Conservation (phyloP, 53 echinoderm and acorn worm species). For the Henricia sp. region DNA sequence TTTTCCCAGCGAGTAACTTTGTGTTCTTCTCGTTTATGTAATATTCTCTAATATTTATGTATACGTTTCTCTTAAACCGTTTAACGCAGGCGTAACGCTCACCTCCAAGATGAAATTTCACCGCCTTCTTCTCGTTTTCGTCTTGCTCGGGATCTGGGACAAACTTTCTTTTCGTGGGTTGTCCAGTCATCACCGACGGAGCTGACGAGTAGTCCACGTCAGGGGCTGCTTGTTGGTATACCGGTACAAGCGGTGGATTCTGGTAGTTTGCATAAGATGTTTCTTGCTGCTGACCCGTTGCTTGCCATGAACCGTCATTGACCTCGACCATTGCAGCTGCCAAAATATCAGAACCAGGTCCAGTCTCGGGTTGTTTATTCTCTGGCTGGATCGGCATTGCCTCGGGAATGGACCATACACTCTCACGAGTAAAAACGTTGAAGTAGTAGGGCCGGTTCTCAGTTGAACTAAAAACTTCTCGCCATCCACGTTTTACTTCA, state of each 20-base stretch:
- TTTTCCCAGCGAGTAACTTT: slow-evolving; percentile 23
- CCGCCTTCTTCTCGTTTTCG: slow-evolving; percentile 19
- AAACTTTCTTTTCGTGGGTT: neutral
- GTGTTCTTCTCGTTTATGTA: slow-evolving; percentile 6
- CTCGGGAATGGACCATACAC: too few relatives aligned
- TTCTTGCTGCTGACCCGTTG: too few relatives aligned
- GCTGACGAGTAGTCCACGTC: neutral
- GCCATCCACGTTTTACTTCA: too few relatives aligned
- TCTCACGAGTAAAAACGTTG: too few relatives aligned
- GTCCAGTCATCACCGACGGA: neutral
- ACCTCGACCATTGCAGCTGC: slow-evolving; percentile 7
- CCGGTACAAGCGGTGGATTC: too few relatives aligned
- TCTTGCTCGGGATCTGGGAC: neutral
- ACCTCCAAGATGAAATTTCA: neutral
- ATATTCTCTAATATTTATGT: slow-evolving; percentile 15
- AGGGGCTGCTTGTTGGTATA: too few relatives aligned
- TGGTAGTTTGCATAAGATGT: too few relatives aligned
- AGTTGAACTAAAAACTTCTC: too few relatives aligned
- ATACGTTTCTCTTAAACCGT: slow-evolving; percentile 1
- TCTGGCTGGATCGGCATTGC: too few relatives aligned
- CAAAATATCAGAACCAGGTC: neutral
- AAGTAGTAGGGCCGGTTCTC: too few relatives aligned
- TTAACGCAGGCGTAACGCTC: slow-evolving; percentile 13
- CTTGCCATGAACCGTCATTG: neutral
- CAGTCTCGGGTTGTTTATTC: too few relatives aligned